Base-by-base conservation (phyloP, 1,140 invertebrate species). In the Popillia japonica region DNA sequence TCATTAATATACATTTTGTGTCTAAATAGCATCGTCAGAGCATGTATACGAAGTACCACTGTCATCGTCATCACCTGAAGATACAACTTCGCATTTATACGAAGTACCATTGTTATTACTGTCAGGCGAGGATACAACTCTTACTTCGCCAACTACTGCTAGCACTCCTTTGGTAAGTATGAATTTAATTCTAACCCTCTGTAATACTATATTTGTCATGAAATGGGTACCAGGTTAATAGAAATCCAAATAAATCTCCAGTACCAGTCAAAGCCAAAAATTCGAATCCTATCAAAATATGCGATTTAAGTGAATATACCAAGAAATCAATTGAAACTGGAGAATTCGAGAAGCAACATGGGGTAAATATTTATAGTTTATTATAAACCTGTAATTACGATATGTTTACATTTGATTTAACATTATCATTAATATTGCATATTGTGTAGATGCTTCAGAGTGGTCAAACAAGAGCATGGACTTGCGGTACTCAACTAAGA, bases 381-480 rank as follows among this genome's bases (percentile, higher is more conserved):
- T 34, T 34, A 34, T 34, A 34, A 34, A 34, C 4, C 27, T 34
- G 8, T 17, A 48, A 48, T 48, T 48, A 14, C 44, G n/a, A n/a
- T n/a, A n/a, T n/a, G n/a, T n/a, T n/a, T n/a, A n/a, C n/a, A n/a
- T 17, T 48, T 14, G 10, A 1, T 48, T 48, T 78, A 73, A 22
- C 8, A 55, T 0, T n/a, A 55, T 55, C 6, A 14, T 6, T 8
- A n/a, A 20, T 61, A 61, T 14, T 20, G 1, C 14, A 55, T 55
- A n/a, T 23, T 41, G n/a, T 74, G 14, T 72, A 84, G 83, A 55
- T 79, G 41, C 84, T 84, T 59, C 82, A 82, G 0, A 79, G 82
- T 42, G 83, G 83, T 6, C 76, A 80, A 77, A 79, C 79, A 6
- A 83, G 82, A 55, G 76, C 79, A n/a, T 81, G 81, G 61, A 74